phyloP scores from a whole-genome alignment of 1,140 invertebrate genomes.

The Camponotus vicinus region DNA sequence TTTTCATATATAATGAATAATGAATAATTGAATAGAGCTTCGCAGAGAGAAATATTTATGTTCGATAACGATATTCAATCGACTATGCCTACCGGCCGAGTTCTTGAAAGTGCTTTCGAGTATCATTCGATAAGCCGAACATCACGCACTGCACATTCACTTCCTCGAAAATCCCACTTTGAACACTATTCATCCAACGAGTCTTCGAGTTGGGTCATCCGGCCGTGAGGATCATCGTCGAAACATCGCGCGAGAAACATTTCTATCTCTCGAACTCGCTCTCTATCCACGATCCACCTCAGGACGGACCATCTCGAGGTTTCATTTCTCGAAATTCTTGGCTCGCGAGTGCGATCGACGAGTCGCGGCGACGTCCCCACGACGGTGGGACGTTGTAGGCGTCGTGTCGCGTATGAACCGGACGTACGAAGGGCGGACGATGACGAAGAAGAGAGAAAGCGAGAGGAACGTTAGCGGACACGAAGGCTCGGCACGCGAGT shows the following conservation, averaged over 20 bases:
- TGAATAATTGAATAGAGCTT: background rate
- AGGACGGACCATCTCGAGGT: slow-evolving; percentile 7
- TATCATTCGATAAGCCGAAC: background rate
- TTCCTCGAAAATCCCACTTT: slow-evolving; percentile 34
- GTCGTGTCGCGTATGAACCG: slow-evolving; percentile 4
- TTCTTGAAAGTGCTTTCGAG: slow-evolving; percentile 5
- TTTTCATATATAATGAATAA: too few species aligned
- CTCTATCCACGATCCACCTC: background rate
- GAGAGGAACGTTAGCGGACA: slow-evolving; percentile 65
- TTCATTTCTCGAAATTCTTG: slow-evolving; percentile 2
- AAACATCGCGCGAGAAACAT: slow-evolving; percentile 22
- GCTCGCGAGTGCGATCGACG: background rate
- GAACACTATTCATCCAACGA: slow-evolving; percentile 32
- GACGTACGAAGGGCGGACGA: slow-evolving; percentile 5
- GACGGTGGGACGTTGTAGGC: background rate
- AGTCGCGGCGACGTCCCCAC: background rate
- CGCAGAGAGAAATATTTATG: slow-evolving; percentile 27
- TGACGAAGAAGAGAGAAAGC: slow-evolving; percentile 34
- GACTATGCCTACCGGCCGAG: background rate
- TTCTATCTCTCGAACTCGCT: background rate
- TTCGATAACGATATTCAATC: background rate
- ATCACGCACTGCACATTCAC: slow-evolving; percentile 40
- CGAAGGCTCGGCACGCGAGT: slow-evolving; percentile 85
- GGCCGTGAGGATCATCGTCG: slow-evolving; percentile 12
- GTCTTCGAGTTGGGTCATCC: slow-evolving; percentile 21